Conservation (phyloP, 2,888 invertebrate species). For the Lepas anatifera region DNA sequence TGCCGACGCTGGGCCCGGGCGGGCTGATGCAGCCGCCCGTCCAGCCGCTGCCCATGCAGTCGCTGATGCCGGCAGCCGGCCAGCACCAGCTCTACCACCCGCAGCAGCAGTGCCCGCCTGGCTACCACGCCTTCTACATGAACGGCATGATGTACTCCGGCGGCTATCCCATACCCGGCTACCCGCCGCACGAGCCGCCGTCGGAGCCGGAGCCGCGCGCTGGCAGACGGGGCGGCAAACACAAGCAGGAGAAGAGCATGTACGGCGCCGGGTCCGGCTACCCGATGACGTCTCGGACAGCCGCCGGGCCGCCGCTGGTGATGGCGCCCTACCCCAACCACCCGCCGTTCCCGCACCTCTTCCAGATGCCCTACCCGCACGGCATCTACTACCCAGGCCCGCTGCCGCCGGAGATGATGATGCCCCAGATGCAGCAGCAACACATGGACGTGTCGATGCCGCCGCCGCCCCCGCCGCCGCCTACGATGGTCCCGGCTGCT, state of each 20-base stretch:
- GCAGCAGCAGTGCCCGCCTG: background rate
- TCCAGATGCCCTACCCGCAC: background rate
- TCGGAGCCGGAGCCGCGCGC: background rate
- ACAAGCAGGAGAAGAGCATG: background rate
- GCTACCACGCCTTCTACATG: background rate
- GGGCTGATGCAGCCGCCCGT: background rate
- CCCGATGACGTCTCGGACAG: background rate
- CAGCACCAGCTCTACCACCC: background rate
- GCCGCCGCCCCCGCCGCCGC: background rate
- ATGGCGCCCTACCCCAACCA: background rate
- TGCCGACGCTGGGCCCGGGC: background rate
- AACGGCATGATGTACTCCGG: background rate
- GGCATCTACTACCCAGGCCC: background rate
- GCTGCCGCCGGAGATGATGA: background rate
- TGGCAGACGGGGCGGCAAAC: background rate
- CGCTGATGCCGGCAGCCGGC: background rate
- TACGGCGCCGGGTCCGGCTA: background rate
- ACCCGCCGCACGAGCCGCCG: background rate
- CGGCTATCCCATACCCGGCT: background rate
- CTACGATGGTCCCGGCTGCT: conserved; percentile 5
- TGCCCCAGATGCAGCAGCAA: conserved; percentile 3
- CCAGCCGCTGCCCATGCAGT: background rate
- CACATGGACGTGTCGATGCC: background rate
- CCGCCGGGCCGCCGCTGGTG: background rate
- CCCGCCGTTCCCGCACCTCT: background rate